A percentile compares a stretch with the other conserved stretches of the same genome.
phyloP scores from a whole-genome alignment of 2,888 invertebrate genomes.

The Pteria penguin region DNA sequence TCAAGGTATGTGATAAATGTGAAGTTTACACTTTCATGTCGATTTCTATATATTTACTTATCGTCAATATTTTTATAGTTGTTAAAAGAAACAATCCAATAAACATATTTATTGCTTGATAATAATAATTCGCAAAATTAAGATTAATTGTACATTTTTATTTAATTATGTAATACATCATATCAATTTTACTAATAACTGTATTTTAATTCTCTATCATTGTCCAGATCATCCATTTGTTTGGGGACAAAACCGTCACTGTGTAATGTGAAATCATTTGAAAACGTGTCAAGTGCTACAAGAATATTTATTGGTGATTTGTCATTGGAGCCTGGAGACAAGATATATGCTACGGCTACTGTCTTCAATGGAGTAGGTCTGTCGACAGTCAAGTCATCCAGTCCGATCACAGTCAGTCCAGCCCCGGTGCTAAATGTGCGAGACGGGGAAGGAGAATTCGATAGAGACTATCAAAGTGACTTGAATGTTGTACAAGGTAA shows the following conservation, averaged over 20 bases:
- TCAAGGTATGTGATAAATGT: too few relatives aligned
- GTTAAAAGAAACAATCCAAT: too few relatives aligned
- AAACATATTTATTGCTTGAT: too few relatives aligned
- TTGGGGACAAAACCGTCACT: neutral
- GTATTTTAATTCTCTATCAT: neutral
- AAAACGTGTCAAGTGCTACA: neutral
- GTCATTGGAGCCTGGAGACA: neutral
- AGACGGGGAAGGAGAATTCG: conserved; percentile 51
- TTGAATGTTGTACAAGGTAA: conserved; percentile 55
- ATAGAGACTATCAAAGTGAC: conserved; percentile 55
- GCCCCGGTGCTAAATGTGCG: conserved; percentile 41
- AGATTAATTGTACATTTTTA: too few relatives aligned
- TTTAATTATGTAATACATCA: too few relatives aligned
- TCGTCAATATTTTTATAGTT: too few relatives aligned
- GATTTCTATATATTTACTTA: too few relatives aligned
- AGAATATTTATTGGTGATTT: neutral
- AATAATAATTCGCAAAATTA: too few relatives aligned
- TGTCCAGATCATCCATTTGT: neutral
- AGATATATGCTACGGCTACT: conserved; percentile 5
- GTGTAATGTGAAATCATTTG: neutral
- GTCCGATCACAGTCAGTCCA: conserved; percentile 58
- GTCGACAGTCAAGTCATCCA: conserved; percentile 45
- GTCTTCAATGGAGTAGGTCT: conserved; percentile 41
- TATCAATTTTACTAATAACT: too few relatives aligned
- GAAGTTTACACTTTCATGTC: too few relatives aligned